A percentile compares a stretch with the other conserved stretches of the same genome.
phyloP scores from a whole-genome alignment of 2,888 invertebrate species.

The Gymnoscelis rufifasciata region DNA sequence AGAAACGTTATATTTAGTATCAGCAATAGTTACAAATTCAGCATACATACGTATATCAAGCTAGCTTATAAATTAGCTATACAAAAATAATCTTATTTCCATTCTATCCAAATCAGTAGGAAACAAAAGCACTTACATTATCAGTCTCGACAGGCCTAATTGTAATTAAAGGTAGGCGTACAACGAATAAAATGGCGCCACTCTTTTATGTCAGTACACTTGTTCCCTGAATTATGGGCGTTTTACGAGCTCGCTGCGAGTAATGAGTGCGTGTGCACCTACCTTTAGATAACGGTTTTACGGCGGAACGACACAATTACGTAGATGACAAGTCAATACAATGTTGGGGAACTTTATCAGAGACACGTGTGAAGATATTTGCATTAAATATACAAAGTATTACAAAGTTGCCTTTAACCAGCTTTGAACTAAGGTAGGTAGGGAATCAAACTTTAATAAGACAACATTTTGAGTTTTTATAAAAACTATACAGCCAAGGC shows the following conservation, averaged over 20 bases:
- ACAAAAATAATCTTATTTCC: not conserved
- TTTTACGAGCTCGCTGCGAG: constrained; percentile 42
- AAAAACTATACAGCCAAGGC: too few species aligned
- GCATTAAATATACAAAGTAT: too few species aligned
- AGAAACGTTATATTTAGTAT: too few species aligned
- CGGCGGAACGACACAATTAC: constrained; percentile 12
- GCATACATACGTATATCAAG: too few species aligned
- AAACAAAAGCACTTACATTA: constrained; percentile 19
- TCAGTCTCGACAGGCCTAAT: constrained; percentile 36
- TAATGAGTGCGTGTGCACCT: constrained; percentile 30
- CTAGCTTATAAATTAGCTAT: too few species aligned
- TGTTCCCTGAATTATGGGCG: constrained; percentile 37
- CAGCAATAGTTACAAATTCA: too few species aligned
- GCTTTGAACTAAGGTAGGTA: too few species aligned
- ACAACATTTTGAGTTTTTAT: too few species aligned
- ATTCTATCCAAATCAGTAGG: not conserved
- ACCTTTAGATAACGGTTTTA: constrained; percentile 25
- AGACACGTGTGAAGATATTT: too few species aligned
- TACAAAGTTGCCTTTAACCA: too few species aligned
- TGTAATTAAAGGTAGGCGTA: constrained; percentile 53
- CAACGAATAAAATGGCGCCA: constrained; percentile 41
- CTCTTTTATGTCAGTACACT: constrained; percentile 54
- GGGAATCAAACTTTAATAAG: too few species aligned
- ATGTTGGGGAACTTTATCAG: not conserved
- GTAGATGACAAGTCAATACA: constrained; percentile 18